Percentiles rank a stretch among this genome's conserved stretches.
phyloP scores from a whole-genome alignment of 2,888 invertebrate species.

The Erynnis tages region DNA sequence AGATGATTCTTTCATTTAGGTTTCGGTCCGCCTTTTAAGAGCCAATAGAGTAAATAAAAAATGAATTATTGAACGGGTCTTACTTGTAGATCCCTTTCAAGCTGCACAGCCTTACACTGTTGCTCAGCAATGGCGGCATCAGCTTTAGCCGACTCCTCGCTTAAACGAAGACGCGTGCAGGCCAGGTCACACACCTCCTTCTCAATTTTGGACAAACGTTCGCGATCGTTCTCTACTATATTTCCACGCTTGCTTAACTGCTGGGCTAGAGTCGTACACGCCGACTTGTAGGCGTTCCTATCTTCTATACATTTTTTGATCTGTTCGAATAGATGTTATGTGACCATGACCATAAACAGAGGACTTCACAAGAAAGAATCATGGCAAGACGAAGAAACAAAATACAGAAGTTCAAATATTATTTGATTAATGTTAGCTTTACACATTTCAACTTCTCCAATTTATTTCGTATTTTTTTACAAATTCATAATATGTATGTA shows the following conservation, averaged over 20 bases:
- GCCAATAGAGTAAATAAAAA: too few species aligned
- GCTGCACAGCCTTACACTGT: constrained; percentile 51
- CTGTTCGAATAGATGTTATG: too few species aligned
- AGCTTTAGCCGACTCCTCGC: constrained; percentile 46
- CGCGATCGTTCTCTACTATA: constrained; percentile 43
- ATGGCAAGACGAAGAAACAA: too few species aligned
- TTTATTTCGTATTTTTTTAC: too few species aligned
- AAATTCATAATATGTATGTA: too few species aligned
- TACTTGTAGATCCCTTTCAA: constrained; percentile 62
- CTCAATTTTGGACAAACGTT: constrained; percentile 43
- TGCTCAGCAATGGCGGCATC: constrained; percentile 51
- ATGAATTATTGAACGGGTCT: neutral
- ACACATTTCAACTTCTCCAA: too few species aligned
- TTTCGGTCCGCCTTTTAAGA: too few species aligned
- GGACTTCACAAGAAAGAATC: too few species aligned
- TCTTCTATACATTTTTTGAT: constrained; percentile 52
- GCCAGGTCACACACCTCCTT: constrained; percentile 51
- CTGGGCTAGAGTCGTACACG: constrained; percentile 40
- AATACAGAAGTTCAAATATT: too few species aligned
- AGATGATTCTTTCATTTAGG: too few species aligned
- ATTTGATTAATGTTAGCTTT: too few species aligned
- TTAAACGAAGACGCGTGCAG: constrained; percentile 43
- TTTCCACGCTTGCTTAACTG: constrained; percentile 41
- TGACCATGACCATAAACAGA: too few species aligned
- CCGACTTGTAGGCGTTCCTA: constrained; percentile 47